Evolutionary conservation across 2,888 invertebrate genomes (phyloP).

Genomic region (Metallyticus violacea): DNA sequence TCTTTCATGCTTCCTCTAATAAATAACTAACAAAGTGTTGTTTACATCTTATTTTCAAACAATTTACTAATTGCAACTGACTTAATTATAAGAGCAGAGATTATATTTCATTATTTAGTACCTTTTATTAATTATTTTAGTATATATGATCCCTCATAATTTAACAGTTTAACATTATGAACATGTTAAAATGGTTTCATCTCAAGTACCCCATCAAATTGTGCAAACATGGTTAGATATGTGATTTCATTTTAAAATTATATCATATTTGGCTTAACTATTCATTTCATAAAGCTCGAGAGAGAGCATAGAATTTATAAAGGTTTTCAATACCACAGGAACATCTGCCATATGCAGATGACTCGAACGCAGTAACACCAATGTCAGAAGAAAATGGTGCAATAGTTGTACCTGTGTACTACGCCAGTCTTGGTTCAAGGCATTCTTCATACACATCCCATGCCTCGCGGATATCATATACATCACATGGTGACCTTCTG

Average conservation of each 20-base stretch:
- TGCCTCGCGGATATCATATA: constrained; percentile 89
- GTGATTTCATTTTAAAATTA: not conserved
- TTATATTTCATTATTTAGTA: not conserved
- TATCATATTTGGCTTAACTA: not conserved
- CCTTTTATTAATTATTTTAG: no score
- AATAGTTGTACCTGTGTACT: constrained; percentile 88
- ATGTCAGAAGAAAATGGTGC: constrained; percentile 97
- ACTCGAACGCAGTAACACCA: constrained; percentile 95
- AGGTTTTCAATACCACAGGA: constrained; percentile 49
- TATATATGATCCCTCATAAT: not conserved
- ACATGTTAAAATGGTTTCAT: not conserved
- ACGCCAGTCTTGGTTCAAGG: constrained; percentile 84
- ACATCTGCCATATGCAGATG: constrained; percentile 95
- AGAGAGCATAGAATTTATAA: not conserved
- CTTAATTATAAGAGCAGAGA: not conserved
- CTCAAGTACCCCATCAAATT: not conserved
- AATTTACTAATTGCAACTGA: not conserved
- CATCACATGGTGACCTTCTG: constrained; percentile 88
- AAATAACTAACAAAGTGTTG: not conserved
- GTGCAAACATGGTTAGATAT: not conserved
- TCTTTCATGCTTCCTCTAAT: not conserved
- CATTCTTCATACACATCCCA: constrained; percentile 96
- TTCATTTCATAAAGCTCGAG: not conserved
- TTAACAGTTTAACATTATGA: not conserved
- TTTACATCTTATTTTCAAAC: not conserved